These are phyloP conservation scores for Conomelus anceps DNA, from an alignment of 2,888 invertebrate genomes.

Conservation along the genomic window DNA sequence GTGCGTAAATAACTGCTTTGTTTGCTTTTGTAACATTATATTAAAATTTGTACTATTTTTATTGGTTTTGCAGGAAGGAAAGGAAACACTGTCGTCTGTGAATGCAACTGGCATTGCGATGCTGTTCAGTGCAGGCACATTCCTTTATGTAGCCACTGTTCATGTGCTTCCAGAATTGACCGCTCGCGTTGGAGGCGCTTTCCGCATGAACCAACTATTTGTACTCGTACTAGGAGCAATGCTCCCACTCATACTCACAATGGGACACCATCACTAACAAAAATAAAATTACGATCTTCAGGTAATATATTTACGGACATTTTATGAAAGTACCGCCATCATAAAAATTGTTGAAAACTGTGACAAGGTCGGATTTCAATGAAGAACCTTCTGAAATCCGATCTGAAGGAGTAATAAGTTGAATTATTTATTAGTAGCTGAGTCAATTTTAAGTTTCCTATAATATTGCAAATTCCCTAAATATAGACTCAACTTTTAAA, in stretches of 20 bases:
- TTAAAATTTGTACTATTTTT: slow-evolving; percentile 1
- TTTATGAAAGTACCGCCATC: neutral
- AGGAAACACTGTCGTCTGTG: slow-evolving; percentile 78
- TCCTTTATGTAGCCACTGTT: slow-evolving; percentile 96
- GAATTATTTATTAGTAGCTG: neutral
- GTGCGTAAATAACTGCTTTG: too few relatives aligned
- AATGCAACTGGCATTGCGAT: slow-evolving; percentile 96
- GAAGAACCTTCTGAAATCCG: too few relatives aligned
- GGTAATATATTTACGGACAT: neutral
- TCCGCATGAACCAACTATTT: slow-evolving; percentile 71
- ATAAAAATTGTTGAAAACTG: neutral
- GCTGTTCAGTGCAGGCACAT: slow-evolving; percentile 98
- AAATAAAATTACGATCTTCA: neutral
- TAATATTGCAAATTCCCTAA: too few relatives aligned
- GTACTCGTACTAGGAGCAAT: slow-evolving; percentile 81
- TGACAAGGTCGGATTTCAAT: neutral
- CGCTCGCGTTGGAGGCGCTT: slow-evolving; percentile 44
- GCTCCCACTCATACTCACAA: slow-evolving; percentile 79
- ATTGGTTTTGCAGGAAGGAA: slow-evolving; percentile 63
- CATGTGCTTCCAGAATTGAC: slow-evolving; percentile 95
- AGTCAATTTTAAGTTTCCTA: neutral
- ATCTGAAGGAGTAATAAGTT: too few relatives aligned
- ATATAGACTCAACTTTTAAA: too few relatives aligned
- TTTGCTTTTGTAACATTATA: slow-evolving; percentile 5
- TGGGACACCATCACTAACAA: slow-evolving; percentile 79